phyloP scores from a whole-genome alignment of 2,888 invertebrate species.

The Aspidiotus destructor region DNA sequence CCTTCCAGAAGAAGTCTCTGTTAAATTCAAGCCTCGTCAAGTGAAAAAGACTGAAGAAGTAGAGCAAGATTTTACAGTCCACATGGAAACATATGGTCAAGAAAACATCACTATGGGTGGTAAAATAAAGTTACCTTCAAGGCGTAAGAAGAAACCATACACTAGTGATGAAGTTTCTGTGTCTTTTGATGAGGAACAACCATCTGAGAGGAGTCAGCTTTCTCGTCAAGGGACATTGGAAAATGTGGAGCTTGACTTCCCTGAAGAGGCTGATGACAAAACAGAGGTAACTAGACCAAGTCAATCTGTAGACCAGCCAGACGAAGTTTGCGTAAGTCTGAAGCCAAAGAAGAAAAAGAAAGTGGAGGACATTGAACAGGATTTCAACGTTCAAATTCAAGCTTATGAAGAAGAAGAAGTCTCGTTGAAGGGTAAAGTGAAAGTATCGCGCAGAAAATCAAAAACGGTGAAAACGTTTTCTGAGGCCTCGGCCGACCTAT shows the following conservation, averaged over 20 bases:
- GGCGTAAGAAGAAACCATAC: conserved; percentile 8
- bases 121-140: conserved; percentile 8
- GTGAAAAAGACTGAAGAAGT: conserved; percentile 71
- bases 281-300: not conserved
- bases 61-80: conserved; percentile 84
- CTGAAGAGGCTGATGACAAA: not conserved
- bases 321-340: conserved; percentile 36
- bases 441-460: conserved; percentile 43
- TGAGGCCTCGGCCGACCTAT: not conserved
- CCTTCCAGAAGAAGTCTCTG: conserved; percentile 47
- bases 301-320: conserved; percentile 41
- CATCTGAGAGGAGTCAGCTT: too few relatives aligned
- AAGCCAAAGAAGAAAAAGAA: conserved; percentile 56
- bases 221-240: not conserved
- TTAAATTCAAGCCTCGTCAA: conserved; percentile 43
- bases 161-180: conserved; percentile 43
- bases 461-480: not conserved
- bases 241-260: conserved; percentile 4
- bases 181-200: conserved; percentile 1
- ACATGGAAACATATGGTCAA: conserved; percentile 73
- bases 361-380: conserved; percentile 80
- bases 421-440: conserved; percentile 73
- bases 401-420: conserved; percentile 82
- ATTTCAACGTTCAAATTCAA: conserved; percentile 75
- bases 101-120: conserved; percentile 80